phyloP scores from a whole-genome alignment of 2,113 vertebrate genomes.

The Smithornis capensis region DNA sequence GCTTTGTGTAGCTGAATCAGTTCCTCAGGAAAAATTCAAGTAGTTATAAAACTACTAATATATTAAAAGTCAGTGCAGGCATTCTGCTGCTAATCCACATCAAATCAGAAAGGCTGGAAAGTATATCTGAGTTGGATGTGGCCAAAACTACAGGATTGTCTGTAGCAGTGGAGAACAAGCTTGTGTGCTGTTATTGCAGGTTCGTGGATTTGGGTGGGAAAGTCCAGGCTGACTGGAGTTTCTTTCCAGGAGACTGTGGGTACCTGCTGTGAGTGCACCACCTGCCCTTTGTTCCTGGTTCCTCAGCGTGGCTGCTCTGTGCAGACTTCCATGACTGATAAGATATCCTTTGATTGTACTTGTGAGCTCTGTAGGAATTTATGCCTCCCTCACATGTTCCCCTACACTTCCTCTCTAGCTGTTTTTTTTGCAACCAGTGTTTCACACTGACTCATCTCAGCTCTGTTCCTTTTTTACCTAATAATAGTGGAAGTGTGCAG shows the following conservation, averaged over 20 bases:
- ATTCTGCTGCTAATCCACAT: background rate
- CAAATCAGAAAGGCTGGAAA: background rate
- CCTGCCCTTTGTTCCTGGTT: background rate
- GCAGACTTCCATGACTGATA: background rate
- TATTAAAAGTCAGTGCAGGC: background rate
- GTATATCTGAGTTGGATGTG: background rate
- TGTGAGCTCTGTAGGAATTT: background rate
- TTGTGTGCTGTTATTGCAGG: background rate
- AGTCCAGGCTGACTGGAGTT: background rate
- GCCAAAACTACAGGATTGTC: background rate
- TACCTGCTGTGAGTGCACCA: accelerated
- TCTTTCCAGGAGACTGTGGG: background rate
- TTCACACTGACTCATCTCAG: background rate
- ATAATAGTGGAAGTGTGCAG: background rate
- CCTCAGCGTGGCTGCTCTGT: background rate
- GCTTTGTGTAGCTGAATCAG: background rate
- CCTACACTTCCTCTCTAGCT: accelerated
- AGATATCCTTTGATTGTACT: background rate
- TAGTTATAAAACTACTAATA: background rate
- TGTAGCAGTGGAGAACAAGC: background rate
- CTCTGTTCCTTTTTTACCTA: background rate
- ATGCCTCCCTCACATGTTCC: background rate
- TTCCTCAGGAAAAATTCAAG: background rate
- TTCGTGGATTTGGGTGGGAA: accelerated
- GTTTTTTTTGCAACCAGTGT: background rate